A percentile compares a stretch with the other conserved stretches of the same genome.
Conservation (phyloP, 2,797 vertebrate genomes). For the Aldrovandia affinis region DNA sequence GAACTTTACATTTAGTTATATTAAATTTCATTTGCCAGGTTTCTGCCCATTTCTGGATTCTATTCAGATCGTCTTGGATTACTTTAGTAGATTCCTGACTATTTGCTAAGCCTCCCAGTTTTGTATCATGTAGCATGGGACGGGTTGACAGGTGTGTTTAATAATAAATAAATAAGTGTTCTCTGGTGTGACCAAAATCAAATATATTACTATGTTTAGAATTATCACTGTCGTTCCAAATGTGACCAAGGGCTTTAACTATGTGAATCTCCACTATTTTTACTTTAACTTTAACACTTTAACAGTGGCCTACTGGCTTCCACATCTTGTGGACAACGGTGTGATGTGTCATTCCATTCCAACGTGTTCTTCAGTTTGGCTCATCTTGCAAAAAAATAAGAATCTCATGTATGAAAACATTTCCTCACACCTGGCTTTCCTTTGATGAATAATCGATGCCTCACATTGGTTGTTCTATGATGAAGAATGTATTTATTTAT, state of each 20-base stretch:
- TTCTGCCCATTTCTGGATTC: too few relatives aligned
- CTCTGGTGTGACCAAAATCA: neutral
- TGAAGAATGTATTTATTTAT: neutral
- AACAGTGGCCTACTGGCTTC: neutral
- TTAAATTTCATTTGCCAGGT: too few relatives aligned
- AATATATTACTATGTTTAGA: neutral
- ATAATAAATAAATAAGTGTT: neutral
- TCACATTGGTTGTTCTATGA: constrained; percentile 8
- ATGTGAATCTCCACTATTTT: neutral
- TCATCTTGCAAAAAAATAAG: neutral
- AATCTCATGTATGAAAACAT: neutral
- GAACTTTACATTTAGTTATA: too few relatives aligned
- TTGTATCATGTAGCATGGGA: too few relatives aligned
- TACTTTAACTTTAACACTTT: neutral
- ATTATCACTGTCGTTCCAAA: neutral
- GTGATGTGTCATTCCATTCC: neutral
- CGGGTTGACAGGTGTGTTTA: too few relatives aligned
- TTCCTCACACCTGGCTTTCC: constrained; percentile 33
- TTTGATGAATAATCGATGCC: constrained; percentile 38
- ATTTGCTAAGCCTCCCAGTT: too few relatives aligned
- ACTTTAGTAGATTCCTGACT: too few relatives aligned
- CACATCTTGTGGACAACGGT: neutral
- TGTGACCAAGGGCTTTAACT: neutral
- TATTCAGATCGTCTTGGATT: too few relatives aligned
- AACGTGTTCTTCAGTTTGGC: neutral